Evolutionary conservation across 2,888 invertebrate species (phyloP).

Genomic region (Lasius platythorax): DNA sequence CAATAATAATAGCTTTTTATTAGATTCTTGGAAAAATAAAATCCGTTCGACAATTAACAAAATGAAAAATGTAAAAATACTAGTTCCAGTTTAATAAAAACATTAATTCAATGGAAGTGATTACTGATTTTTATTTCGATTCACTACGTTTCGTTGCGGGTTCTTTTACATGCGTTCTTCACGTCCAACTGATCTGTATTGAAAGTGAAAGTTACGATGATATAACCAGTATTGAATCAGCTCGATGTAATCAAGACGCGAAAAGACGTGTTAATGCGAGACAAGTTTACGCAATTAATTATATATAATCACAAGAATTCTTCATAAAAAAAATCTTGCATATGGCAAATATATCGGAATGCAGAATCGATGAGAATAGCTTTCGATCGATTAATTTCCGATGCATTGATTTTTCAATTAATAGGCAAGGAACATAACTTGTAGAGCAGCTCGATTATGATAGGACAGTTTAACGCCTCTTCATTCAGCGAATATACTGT

Average conservation of each 20-base stretch:
- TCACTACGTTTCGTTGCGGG: background rate
- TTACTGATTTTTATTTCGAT: background rate
- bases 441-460: constrained; percentile 17
- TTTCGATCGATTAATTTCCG: background rate
- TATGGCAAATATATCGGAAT: background rate
- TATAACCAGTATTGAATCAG: constrained; percentile 37
- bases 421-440: background rate
- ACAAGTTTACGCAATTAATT: background rate
- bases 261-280: background rate
- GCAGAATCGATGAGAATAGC: background rate
- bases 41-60: background rate
- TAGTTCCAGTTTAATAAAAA: constrained; percentile 2
- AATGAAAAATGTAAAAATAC: background rate
- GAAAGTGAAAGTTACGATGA: constrained; percentile 44
- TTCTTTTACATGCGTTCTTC: constrained; percentile 25
- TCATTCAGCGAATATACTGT: constrained; percentile 46
- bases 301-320: background rate
- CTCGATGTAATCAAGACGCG: constrained; percentile 14
- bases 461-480: constrained; percentile 41
- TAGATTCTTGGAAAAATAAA: background rate
- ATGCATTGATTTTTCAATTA: constrained; percentile 24
- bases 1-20: background rate
- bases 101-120: background rate
- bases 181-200: constrained; percentile 51
- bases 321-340: background rate